phyloP scores from a whole-genome alignment of 2,888 invertebrate genomes.

The Fabriciana adippe region DNA sequence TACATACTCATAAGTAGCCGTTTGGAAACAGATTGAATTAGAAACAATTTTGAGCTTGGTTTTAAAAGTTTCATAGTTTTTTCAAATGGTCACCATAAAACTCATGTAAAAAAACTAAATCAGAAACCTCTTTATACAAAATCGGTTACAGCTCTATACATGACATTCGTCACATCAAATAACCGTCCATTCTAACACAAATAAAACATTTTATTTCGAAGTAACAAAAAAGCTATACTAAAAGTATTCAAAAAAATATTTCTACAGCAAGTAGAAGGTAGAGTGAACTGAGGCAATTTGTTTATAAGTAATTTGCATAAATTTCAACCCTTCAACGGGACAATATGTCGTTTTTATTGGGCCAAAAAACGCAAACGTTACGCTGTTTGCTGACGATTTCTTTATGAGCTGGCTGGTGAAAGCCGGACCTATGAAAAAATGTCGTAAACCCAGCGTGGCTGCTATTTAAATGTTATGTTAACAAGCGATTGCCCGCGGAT shows the following conservation, averaged over 20 bases:
- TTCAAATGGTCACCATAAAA: no score
- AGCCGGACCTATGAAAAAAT: slow-evolving; percentile 49
- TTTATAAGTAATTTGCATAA: slow-evolving; percentile 76
- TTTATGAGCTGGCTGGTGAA: slow-evolving; percentile 54
- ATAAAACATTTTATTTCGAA: neutral
- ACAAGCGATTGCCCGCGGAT: neutral
- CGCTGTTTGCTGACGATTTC: slow-evolving; percentile 57
- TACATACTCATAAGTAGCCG: no score
- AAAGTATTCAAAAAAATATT: slow-evolving; percentile 7
- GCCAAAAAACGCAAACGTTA: slow-evolving; percentile 63
- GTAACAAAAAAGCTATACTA: neutral
- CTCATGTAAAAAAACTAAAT: no score
- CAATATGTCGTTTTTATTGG: slow-evolving; percentile 63
- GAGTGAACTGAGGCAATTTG: slow-evolving; percentile 47
- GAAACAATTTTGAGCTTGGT: no score
- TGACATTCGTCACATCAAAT: slow-evolving; percentile 15
- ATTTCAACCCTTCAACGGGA: slow-evolving; percentile 62
- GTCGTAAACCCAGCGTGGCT: slow-evolving; percentile 33
- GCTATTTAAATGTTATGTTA: slow-evolving; percentile 27
- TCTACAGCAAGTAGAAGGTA: slow-evolving; percentile 19
- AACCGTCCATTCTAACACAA: slow-evolving; percentile 5
- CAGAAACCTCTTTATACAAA: no score
- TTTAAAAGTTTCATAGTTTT: no score
- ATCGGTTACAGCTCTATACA: neutral
- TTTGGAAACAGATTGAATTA: no score